These are phyloP conservation scores for Microtus pennsylvanicus DNA, from an alignment of 2,113 vertebrate genomes.

Conservation along the genomic window DNA sequence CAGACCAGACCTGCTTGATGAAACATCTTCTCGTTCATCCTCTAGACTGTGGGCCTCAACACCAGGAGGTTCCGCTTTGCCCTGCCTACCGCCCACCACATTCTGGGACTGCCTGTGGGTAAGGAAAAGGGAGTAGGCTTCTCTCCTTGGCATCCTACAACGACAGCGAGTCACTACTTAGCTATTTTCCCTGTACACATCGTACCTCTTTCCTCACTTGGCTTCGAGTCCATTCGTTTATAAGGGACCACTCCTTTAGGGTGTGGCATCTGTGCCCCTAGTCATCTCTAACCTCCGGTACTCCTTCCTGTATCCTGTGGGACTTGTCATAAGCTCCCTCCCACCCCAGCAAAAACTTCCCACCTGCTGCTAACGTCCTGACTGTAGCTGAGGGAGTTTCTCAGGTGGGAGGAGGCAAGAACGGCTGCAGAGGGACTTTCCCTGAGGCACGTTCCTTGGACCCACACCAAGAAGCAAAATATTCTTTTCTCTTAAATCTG, in stretches of 20 bases:
- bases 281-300: background rate
- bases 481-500: background rate
- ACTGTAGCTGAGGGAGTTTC: background rate
- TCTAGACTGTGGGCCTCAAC: slow-evolving; percentile 86
- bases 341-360: background rate
- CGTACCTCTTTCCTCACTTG: background rate
- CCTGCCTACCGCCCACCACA: slow-evolving; percentile 84
- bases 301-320: background rate
- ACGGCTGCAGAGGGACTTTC: background rate
- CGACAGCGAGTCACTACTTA: background rate
- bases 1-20: background rate
- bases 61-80: slow-evolving; percentile 88
- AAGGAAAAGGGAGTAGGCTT: slow-evolving; percentile 63
- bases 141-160: background rate
- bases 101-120: slow-evolving; percentile 88
- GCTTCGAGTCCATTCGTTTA: background rate
- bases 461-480: background rate
- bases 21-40: slow-evolving; percentile 44
- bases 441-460: background rate
- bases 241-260: background rate
- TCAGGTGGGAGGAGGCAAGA: background rate
- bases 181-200: background rate
- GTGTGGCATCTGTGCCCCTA: slow-evolving; percentile 14
- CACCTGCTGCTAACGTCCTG: background rate
- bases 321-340: background rate